Evolutionary conservation across 2,113 vertebrate genomes (phyloP).

Genomic region (Festucalex cinctus): DNA sequence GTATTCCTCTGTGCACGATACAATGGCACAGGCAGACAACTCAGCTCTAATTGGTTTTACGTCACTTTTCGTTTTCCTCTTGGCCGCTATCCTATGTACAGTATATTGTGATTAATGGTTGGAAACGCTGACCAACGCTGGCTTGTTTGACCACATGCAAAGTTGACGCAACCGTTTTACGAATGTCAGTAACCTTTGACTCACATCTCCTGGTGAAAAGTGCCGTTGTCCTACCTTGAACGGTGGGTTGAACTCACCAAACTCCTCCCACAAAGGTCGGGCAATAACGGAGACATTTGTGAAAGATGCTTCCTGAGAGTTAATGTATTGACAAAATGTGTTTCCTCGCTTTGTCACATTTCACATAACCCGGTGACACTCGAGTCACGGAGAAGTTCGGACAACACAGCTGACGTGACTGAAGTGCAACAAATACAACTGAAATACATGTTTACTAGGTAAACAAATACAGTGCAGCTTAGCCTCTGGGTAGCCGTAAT

Average conservation of each 20-base stretch:
- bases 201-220: slow-evolving; percentile 54
- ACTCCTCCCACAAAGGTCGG: slow-evolving; percentile 63
- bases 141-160: not conserved
- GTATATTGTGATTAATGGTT: slow-evolving; percentile 25
- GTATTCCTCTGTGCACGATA: slow-evolving; percentile 46
- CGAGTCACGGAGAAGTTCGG: slow-evolving; percentile 23
- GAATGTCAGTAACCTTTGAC: slow-evolving; percentile 57
- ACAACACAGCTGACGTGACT: slow-evolving; percentile 17
- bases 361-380: slow-evolving; percentile 55
- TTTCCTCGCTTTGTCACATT: slow-evolving; percentile 67
- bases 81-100: slow-evolving; percentile 49
- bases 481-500: not conserved
- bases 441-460: not conserved
- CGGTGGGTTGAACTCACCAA: slow-evolving; percentile 60
- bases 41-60: slow-evolving; percentile 46
- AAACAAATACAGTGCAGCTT: not conserved
- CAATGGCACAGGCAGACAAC: slow-evolving; percentile 11
- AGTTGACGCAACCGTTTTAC: slow-evolving; percentile 33
- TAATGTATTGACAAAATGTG: slow-evolving; percentile 76
- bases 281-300: slow-evolving; percentile 72
- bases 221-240: slow-evolving; percentile 67
- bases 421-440: slow-evolving; percentile 6
- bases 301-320: slow-evolving; percentile 75
- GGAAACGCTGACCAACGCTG: slow-evolving; percentile 11
- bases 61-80: slow-evolving; percentile 32